phyloP scores from a whole-genome alignment of 2,888 invertebrate genomes.

The Quadroppia sp. region DNA sequence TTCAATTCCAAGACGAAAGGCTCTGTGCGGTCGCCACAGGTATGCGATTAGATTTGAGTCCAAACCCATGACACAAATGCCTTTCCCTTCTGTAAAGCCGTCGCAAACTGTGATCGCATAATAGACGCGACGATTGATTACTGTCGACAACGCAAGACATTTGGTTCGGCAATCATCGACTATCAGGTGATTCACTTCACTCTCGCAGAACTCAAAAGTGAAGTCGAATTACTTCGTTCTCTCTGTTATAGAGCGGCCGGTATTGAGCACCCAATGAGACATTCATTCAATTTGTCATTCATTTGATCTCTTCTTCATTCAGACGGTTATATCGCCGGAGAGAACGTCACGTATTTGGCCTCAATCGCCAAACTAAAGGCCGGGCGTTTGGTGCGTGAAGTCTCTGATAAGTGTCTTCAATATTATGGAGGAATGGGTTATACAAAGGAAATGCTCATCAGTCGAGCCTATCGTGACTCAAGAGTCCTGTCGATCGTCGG shows the following conservation, averaged over 20 bases:
- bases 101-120: constrained; percentile 53
- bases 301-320: not conserved
- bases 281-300: not conserved
- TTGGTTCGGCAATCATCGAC: constrained; percentile 56
- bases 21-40: constrained; percentile 53
- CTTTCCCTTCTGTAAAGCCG: constrained; percentile 46
- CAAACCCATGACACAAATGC: not conserved
- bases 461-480: constrained; percentile 54
- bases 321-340: constrained; percentile 51
- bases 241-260: constrained; percentile 56
- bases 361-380: constrained; percentile 60
- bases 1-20: constrained; percentile 59
- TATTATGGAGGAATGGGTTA: constrained; percentile 61
- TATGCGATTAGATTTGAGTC: no score
- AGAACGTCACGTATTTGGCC: constrained; percentile 58
- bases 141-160: constrained; percentile 55
- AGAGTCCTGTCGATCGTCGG: constrained; percentile 59
- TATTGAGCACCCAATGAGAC: no score
- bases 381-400: constrained; percentile 55
- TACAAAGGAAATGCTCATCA: constrained; percentile 54
- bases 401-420: constrained; percentile 59
- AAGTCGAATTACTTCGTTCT: constrained; percentile 57
- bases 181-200: constrained; percentile 57
- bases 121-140: constrained; percentile 57
- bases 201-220: constrained; percentile 58